Evolutionary conservation across 2,888 invertebrate genomes (phyloP).

Genomic region (Trachelus troglodyta): DNA sequence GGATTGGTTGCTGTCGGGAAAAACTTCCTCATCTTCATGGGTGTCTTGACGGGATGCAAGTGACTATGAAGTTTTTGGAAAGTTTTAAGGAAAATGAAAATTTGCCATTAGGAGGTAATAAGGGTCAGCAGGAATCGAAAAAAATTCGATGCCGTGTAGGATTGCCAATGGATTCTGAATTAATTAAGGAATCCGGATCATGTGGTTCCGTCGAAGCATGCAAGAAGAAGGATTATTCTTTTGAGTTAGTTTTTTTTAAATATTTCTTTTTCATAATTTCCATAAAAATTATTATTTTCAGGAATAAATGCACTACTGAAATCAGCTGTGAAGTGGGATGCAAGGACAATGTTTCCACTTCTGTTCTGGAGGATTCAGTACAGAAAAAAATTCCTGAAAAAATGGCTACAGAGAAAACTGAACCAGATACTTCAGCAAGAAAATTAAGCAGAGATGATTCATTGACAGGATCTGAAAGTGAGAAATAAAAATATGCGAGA

Average conservation of each 20-base stretch:
- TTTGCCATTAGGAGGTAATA: background rate
- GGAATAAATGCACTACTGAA: background rate
- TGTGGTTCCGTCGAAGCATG: background rate
- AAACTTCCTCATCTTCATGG: constrained; percentile 43
- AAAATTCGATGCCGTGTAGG: background rate
- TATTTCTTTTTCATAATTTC: background rate
- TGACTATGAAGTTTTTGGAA: constrained; percentile 35
- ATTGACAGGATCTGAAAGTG: background rate
- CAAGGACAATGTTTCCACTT: background rate
- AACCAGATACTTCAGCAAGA: background rate
- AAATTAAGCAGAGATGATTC: background rate
- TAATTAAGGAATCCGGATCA: background rate
- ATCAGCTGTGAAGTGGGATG: background rate
- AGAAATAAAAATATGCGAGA: background rate
- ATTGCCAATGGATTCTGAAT: background rate
- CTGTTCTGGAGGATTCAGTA: background rate
- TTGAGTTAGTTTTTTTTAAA: background rate
- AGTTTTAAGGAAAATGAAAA: constrained; percentile 2
- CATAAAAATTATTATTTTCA: background rate
- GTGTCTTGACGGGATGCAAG: constrained; percentile 37
- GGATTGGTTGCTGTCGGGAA: constrained; percentile 38
- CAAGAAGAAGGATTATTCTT: background rate
- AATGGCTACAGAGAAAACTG: background rate
- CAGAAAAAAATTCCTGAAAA: background rate
- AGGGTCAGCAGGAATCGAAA: background rate